Evolutionary conservation across 1,140 invertebrate species (phyloP), one percentile per base, ranked within the genome.

Genomic region (Dreissena polymorpha): DNA sequence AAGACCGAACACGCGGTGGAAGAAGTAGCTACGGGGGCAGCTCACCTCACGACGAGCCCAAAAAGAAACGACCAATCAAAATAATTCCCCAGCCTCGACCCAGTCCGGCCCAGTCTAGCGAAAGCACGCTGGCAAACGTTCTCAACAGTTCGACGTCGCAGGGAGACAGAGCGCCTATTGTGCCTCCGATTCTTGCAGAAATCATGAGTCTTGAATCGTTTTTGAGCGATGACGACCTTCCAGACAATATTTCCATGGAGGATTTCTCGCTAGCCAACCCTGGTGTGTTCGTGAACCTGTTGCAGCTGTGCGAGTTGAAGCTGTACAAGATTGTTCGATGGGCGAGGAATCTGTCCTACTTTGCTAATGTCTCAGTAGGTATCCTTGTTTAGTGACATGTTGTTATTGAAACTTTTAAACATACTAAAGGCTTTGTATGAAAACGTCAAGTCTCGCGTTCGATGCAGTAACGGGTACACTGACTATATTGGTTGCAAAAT

Each of bases 281-380:
- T 78, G 85, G 81, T 68, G 64, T 88, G 65, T 83, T 86, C 86
- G 51, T 92, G 90, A 84, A 89, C 57, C 53, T 92, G 85, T 85
- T 93, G 70, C 92, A 93, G 75, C 78, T 99, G 79, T 97, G 98
- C 57, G 98, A 99, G 93, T 96, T 98, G 93, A 94, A 98, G 53
- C 95, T 99, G 0, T 99, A 99, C 92, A 98, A 99, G 94, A 98
- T 99, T 87, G 98, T 99, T 74, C 98, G 98, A 91, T 99, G 98
- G 98, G 99, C 98, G 93, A 97, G 99, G 92, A 98, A 97, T 93
- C 93, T 99, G 90, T 98, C 98, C 14, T 95, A 99, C 7, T 99
- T 99, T 92, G 97, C 98, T 91, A 97, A 98, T 93, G 99, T 99
- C 89, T 97, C 88, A 21, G 90, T 92, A 81, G 89, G 90, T 90